Percentiles rank a stretch among this genome's conserved stretches.
Evolutionary conservation across 2,888 invertebrate species (phyloP).

Genomic region (Pollenia amentaria): DNA sequence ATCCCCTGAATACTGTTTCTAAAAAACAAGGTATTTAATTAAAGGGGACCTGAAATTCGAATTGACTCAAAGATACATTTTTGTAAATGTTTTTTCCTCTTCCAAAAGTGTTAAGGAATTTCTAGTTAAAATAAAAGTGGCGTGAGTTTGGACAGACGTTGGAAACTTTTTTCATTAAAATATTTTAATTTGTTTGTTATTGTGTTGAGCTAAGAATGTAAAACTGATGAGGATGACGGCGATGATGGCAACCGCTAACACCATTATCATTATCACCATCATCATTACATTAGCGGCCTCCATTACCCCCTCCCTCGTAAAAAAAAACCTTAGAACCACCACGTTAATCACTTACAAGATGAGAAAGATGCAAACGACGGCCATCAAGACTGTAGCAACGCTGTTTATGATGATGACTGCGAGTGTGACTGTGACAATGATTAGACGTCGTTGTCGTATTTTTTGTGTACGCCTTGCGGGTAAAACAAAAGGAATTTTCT

Average conservation of each 20-base stretch:
- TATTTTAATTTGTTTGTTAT: conserved; percentile 76
- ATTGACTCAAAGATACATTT: background rate
- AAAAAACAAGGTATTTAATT: too few species aligned
- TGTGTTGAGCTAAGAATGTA: conserved; percentile 63
- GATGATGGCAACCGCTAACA: conserved; percentile 57
- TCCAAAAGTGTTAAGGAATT: conserved; percentile 36
- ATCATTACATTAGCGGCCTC: conserved; percentile 17
- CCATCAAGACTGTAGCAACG: conserved; percentile 3
- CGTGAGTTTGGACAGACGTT: conserved; percentile 56
- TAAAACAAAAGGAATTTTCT: conserved; percentile 64
- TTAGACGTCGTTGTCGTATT: conserved; percentile 55
- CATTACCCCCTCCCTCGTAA: background rate
- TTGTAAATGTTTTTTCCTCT: background rate
- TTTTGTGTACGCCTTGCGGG: conserved; percentile 42
- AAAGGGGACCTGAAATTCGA: background rate
- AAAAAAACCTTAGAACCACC: conserved; percentile 18
- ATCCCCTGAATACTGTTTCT: too few species aligned
- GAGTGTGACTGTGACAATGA: conserved; percentile 54
- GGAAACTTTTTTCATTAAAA: conserved; percentile 77
- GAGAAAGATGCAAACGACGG: conserved; percentile 31
- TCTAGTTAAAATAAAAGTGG: conserved; percentile 58
- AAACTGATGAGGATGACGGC: conserved; percentile 59
- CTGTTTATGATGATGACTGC: conserved; percentile 8
- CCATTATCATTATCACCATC: conserved; percentile 48
- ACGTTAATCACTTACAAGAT: conserved; percentile 38